A percentile compares a stretch with the other conserved stretches of the same genome.
Conservation (phyloP, 2,113 vertebrate genomes). For the Empidonax traillii region DNA sequence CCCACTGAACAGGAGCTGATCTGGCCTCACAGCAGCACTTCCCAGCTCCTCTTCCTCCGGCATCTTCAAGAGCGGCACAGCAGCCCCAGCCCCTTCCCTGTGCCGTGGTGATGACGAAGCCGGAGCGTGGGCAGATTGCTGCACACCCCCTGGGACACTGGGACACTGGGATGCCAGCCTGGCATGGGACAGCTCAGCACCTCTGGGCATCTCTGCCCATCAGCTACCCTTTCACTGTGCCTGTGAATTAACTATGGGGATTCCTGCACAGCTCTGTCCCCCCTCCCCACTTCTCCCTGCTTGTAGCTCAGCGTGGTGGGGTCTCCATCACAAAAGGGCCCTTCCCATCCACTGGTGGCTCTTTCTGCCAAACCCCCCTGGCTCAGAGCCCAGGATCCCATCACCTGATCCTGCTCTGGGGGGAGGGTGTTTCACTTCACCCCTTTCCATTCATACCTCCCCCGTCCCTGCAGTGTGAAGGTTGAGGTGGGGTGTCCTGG, state of each 20-base stretch:
- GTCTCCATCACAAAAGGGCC: neutral
- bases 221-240: neutral
- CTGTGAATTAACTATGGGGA: rapidly evolving
- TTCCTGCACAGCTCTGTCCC: neutral
- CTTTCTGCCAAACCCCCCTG: neutral
- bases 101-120: rapidly evolving
- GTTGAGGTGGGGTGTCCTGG: neutral
- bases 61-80: rapidly evolving
- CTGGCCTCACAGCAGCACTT: neutral
- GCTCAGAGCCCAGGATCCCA: neutral
- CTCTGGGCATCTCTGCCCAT: neutral
- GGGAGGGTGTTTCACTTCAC: neutral
- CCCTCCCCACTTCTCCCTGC: neutral
- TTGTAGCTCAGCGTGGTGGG: neutral
- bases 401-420: rapidly evolving
- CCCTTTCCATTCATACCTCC: neutral
- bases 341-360: neutral
- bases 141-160: neutral
- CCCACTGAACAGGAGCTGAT: neutral
- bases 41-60: neutral
- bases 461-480: neutral
- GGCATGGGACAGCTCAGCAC: neutral
- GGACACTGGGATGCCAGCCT: neutral
- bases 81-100: rapidly evolving
- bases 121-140: neutral